Evolutionary conservation across 2,113 vertebrate species (phyloP), one percentile per base, ranked within the genome.

Genomic region (Myocastor coypus): DNA sequence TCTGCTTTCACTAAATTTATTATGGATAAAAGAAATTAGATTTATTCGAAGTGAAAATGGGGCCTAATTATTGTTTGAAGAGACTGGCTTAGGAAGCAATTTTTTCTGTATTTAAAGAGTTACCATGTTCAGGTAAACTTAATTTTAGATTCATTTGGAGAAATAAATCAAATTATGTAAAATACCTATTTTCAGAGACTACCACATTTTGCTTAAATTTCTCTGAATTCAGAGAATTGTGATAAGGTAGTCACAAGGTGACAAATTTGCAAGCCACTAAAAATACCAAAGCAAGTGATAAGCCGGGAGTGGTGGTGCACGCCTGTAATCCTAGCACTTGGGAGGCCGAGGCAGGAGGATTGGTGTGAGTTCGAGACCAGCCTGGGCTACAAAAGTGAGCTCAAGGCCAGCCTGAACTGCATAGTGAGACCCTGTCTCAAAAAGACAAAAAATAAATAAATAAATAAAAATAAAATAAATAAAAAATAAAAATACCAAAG

Each of bases 31-130:
- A 37, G n/a, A 37, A 20, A 71, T 42, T 87, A 95, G 46, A 91
- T 89, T 89, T 93, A 81, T 16, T 69, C 55, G 82, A 30, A 84
- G 69, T 94, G 77, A 87, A 93, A 96, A 50, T 63, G 30, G 30
- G 73, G 40, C 14, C 59, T 89, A 91, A 94, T 94, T 96, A 94
- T 83, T 89, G 57, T 93, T 92, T 89, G 50, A 96, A 94, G 78
- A 64, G 57, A 96, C 77, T 93, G 22, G 52, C 64, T 71, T 30
- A 78, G 88, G 59, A 78, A 91, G 22, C 92, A 97, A 89, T 19
- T 80, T 87, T 92, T 83, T 94, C 66, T 61, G 16, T 71, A 87
- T 87, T 97, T 96, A 84, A 96, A 97, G 88, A 91, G 64, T 92
- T 91, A 87, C 64, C 63, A 24, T 78, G 42, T 69, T 81, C 42